phyloP scores from a whole-genome alignment of 2,113 vertebrate species.

The Ahaetulla prasina region DNA sequence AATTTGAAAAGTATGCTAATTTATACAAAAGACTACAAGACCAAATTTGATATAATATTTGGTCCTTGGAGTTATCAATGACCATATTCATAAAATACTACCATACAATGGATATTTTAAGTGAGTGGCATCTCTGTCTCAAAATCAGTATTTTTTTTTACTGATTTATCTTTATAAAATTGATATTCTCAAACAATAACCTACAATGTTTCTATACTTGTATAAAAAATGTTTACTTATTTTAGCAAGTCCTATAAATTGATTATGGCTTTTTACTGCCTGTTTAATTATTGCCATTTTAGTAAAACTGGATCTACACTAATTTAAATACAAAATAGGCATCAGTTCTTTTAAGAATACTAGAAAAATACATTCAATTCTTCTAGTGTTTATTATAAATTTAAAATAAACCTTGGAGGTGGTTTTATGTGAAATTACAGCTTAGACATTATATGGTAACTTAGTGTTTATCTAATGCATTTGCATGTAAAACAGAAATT shows the following conservation, averaged over 20 bases:
- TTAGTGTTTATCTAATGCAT: too few relatives aligned
- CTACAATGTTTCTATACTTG: neutral
- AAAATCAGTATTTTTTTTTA: neutral
- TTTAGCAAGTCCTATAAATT: neutral
- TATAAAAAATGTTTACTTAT: neutral
- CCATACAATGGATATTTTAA: neutral
- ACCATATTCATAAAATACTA: neutral
- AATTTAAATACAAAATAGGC: too few relatives aligned
- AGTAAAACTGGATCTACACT: too few relatives aligned
- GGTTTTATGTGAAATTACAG: too few relatives aligned
- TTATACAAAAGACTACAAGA: neutral
- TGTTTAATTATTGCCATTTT: too few relatives aligned
- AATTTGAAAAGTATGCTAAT: neutral
- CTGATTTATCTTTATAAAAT: neutral
- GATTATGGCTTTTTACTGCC: too few relatives aligned
- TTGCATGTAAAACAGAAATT: too few relatives aligned
- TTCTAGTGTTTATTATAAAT: too few relatives aligned
- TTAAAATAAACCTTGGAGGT: too few relatives aligned
- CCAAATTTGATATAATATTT: neutral
- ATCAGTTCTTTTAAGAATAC: too few relatives aligned
- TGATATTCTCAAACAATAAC: neutral
- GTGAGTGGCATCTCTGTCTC: neutral
- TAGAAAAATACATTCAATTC: too few relatives aligned
- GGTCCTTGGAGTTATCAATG: neutral
- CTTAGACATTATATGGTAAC: too few relatives aligned